These are phyloP conservation scores for Arnoldichthys spilopterus DNA, from an alignment of 2,797 vertebrate genomes.

Conservation along the genomic window DNA sequence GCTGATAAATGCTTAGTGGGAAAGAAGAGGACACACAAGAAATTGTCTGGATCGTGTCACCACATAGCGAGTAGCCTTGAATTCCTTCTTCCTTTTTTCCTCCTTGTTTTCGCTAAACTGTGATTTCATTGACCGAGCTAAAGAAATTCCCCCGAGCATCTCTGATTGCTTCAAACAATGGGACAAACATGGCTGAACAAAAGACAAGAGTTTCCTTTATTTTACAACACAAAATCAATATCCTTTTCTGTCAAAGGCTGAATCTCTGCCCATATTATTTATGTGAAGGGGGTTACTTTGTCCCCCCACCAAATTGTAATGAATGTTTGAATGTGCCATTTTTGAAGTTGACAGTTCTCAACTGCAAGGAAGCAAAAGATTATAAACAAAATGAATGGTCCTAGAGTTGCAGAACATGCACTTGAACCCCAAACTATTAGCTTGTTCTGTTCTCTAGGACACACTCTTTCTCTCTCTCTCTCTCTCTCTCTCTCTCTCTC, in stretches of 20 bases:
- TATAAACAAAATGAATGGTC: conserved; percentile 63
- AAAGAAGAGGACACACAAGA: conserved; percentile 38
- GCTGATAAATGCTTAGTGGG: conserved; percentile 48
- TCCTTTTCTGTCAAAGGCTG: conserved; percentile 27
- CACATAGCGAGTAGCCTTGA: conserved; percentile 62
- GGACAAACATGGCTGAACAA: conserved; percentile 41
- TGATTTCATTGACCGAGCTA: conserved; percentile 64
- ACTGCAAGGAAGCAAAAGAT: conserved; percentile 51
- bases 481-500: conserved; percentile 54
- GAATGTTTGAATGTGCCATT: background rate
- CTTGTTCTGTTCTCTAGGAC: conserved; percentile 64
- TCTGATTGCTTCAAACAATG: conserved; percentile 50
- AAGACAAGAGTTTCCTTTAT: conserved; percentile 25
- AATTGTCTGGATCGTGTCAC: conserved; percentile 47
- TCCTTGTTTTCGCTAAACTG: conserved; percentile 36
- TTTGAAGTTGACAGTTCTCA: conserved; percentile 7
- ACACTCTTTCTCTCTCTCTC: conserved; percentile 54
- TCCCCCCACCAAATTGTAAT: background rate
- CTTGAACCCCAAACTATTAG: conserved; percentile 60
- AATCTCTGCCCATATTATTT: conserved; percentile 12
- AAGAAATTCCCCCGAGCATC: conserved; percentile 29
- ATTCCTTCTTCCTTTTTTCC: conserved; percentile 49
- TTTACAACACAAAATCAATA: conserved; percentile 42
- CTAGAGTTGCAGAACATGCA: conserved; percentile 60
- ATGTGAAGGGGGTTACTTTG: background rate